Base-by-base conservation (phyloP, 2,113 vertebrate genomes). In the Scomber scombrus region DNA sequence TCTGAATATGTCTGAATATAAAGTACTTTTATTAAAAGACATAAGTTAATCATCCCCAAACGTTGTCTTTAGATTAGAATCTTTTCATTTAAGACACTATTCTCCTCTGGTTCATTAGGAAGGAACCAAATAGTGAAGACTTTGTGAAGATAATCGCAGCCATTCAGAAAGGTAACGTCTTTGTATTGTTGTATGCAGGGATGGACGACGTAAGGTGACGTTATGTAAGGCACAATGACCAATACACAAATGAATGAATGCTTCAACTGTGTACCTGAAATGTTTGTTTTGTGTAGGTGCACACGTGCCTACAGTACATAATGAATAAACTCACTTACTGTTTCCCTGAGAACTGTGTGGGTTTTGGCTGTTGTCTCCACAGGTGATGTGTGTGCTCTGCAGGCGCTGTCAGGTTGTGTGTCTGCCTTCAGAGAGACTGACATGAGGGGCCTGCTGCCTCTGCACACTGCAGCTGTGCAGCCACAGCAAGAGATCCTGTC, bases 351-450 rank as follows among this genome's bases (percentile, higher is more conserved):
- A 49, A 16, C 14, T 47, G 43, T 15, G 10, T 26, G 57, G 12
- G 3, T 40, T 19, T 55, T 15, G 23, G 7, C 46, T 69, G 56
- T 70, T 40, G 11, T 70, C 67, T 75, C 57, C 75, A 72, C 89
- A 97, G 96, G 95, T 78, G 94, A 95, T 70, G 84, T 95, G 40
- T 91, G 82, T 80, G 86, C 84, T 0, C 93, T 98, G 62, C 95
- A 93, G 84, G 88, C 90, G 19, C 80, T 94, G 88, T 92, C 94
- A 50, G 90, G 93, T 69, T 85, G 77, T 13, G 90, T 57, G 8
- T 93, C 90, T 34, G 93, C 95, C 67, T 94, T 97, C 87, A 94
- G 91, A 86, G 95, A 97, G 93, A 93, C 91, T 10, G 95, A 97
- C 94, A 92, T 93, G 56, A 93, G 87, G 78, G 95, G 96, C 0